phyloP scores from a whole-genome alignment of 2,888 invertebrate genomes.

The Brachypalpus laphriformis region DNA sequence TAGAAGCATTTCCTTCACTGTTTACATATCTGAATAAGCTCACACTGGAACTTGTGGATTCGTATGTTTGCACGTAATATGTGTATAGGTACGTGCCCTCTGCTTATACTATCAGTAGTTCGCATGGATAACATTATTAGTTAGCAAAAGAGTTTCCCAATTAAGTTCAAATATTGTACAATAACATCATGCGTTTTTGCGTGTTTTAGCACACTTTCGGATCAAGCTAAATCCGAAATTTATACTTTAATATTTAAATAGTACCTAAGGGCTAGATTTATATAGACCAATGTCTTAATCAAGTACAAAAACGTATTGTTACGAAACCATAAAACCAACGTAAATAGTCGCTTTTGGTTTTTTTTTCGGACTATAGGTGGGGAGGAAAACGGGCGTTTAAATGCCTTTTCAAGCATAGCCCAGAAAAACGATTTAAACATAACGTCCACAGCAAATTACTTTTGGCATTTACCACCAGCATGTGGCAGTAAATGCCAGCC shows the following conservation, averaged over 20 bases:
- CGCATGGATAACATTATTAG: not conserved
- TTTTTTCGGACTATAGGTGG: not conserved
- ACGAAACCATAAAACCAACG: slow-evolving; percentile 32
- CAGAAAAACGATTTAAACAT: slow-evolving; percentile 65
- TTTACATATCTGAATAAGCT: too few relatives aligned
- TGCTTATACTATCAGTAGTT: not conserved
- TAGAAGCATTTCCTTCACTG: too few relatives aligned
- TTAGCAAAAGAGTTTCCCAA: not conserved
- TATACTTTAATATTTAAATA: slow-evolving; percentile 48
- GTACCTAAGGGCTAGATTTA: slow-evolving; percentile 13
- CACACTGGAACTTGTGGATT: too few relatives aligned
- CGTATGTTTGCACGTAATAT: too few relatives aligned
- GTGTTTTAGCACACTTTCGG: slow-evolving; percentile 32
- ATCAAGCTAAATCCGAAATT: slow-evolving; percentile 36
- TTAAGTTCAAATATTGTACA: not conserved
- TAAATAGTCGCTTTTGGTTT: slow-evolving; percentile 37
- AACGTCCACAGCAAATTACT: slow-evolving; percentile 67
- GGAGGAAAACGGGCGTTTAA: slow-evolving; percentile 35
- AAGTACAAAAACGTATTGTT: slow-evolving; percentile 42
- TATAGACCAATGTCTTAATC: slow-evolving; percentile 49
- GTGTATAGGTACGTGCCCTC: too few relatives aligned
- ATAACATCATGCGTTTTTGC: not conserved
- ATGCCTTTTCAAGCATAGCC: slow-evolving; percentile 30
- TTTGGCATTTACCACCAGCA: slow-evolving; percentile 69
- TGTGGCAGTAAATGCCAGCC: slow-evolving; percentile 66